Percentiles rank a stretch among this genome's conserved stretches.
Conservation (phyloP, 2,888 invertebrate species). For the Ornithoptera priamus region DNA sequence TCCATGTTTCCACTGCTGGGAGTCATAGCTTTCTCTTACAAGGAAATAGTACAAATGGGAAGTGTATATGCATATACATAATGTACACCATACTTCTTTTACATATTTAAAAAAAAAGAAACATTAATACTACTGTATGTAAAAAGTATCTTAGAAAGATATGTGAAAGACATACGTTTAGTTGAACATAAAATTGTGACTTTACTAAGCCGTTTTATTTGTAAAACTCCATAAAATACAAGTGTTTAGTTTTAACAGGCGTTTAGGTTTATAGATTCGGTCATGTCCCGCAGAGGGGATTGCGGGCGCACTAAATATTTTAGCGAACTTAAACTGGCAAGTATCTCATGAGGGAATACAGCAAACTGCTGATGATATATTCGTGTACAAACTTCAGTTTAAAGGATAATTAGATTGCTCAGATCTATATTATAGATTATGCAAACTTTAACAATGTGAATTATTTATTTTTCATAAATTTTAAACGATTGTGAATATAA, state of each 20-base stretch:
- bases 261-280: not conserved
- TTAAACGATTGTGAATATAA: not conserved
- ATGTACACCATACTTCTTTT: no score
- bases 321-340: slow-evolving; percentile 1
- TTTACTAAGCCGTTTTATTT: not conserved
- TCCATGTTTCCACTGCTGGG: no score
- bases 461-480: not conserved
- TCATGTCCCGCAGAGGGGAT: not conserved
- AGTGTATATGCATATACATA: no score
- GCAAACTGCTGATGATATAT: not conserved
- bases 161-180: no score
- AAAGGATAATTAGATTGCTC: not conserved
- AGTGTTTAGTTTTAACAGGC: not conserved
- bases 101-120: not conserved
- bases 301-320: not conserved
- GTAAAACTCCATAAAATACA: not conserved
- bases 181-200: no score
- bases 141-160: not conserved
- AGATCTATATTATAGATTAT: not conserved
- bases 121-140: not conserved
- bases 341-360: slow-evolving; percentile 3
- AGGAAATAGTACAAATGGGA: no score
- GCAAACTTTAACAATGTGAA: not conserved
- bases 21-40: no score
- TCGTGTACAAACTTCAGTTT: not conserved